phyloP scores from a whole-genome alignment of 2,113 vertebrate genomes.

The cattle (Bos taurus) region DNA sequence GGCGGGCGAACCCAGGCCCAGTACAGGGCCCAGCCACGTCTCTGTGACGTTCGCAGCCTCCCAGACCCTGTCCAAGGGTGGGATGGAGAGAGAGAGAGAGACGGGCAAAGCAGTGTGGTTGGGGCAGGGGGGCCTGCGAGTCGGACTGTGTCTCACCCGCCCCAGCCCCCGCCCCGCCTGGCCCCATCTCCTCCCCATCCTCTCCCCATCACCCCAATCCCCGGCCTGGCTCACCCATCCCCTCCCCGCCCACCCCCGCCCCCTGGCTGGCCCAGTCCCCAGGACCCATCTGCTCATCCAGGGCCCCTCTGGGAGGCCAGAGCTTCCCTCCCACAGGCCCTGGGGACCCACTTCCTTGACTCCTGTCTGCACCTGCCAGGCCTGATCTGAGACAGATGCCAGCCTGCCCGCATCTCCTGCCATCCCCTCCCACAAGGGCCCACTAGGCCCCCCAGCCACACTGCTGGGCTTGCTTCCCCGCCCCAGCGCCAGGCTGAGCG shows the following conservation, averaged over 20 bases:
- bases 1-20: too few species aligned
- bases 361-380: background rate
- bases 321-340: background rate
- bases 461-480: rapidly evolving
- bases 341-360: background rate
- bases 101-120: background rate
- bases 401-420: background rate
- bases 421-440: background rate
- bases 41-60: background rate
- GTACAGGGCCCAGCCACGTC: too few species aligned
- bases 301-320: background rate
- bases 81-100: background rate
- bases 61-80: background rate
- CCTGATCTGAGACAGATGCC: background rate
- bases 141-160: background rate
- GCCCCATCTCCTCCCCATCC: background rate
- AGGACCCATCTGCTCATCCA: background rate
- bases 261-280: background rate
- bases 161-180: too few species aligned
- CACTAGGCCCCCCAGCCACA: rapidly evolving
- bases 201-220: background rate
- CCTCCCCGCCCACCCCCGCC: background rate
- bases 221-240: background rate
- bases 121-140: background rate
- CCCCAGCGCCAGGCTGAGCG: rapidly evolving